These are phyloP conservation scores for Phrynosoma platyrhinos DNA, from an alignment of 2,113 vertebrate genomes.

Conservation along the genomic window DNA sequence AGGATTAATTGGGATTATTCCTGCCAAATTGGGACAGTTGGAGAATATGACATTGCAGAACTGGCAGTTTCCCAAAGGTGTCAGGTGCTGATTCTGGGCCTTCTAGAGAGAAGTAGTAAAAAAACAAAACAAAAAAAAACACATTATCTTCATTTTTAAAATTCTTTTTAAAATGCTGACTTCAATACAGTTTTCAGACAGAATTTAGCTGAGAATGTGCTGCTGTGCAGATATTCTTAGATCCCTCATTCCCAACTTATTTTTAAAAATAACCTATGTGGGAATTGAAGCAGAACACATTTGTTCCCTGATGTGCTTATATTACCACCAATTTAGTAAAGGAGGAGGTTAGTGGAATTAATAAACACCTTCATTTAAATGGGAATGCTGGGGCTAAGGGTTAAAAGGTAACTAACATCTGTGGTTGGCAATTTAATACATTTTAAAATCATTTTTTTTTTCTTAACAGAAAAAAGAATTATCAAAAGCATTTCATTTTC, in stretches of 20 bases:
- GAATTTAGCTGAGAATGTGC: background rate
- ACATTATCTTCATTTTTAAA: background rate
- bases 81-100: too few relatives aligned
- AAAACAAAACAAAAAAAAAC: too few relatives aligned
- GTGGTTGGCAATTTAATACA: constrained; percentile 1
- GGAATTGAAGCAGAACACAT: constrained; percentile 7
- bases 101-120: background rate
- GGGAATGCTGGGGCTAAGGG: background rate
- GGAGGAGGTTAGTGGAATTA: background rate
- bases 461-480: constrained; percentile 20
- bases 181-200: background rate
- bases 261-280: constrained; percentile 11
- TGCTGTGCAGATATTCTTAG: background rate
- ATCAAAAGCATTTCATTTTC: constrained; percentile 33
- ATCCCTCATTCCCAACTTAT: background rate
- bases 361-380: constrained; percentile 8
- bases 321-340: background rate
- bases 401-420: constrained; percentile 17
- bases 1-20: too few relatives aligned
- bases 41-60: too few relatives aligned
- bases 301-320: background rate
- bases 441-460: background rate
- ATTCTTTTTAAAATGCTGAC: background rate
- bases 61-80: background rate
- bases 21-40: background rate